A percentile compares a stretch with the other conserved stretches of the same genome.
phyloP scores from a whole-genome alignment of 1,140 invertebrate genomes.

The Colletes latitarsis region DNA sequence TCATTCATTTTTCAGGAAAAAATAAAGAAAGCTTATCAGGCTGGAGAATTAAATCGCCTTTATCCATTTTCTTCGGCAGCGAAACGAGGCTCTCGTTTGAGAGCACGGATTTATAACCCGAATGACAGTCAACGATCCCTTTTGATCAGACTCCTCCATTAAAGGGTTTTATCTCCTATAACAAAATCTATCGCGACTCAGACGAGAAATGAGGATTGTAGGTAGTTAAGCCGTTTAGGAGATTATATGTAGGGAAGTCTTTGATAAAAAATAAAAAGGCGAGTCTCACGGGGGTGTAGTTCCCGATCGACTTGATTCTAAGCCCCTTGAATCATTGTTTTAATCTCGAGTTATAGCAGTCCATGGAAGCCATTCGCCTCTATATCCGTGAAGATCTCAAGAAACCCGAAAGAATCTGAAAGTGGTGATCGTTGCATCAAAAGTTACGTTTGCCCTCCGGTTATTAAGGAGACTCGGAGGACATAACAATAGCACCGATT shows the following conservation, averaged over 20 bases:
- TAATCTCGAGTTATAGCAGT: slow-evolving; percentile 53
- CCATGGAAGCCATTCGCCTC: not conserved
- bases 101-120: slow-evolving; percentile 38
- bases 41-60: too few relatives aligned
- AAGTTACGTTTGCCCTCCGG: not conserved
- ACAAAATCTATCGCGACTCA: slow-evolving; percentile 55
- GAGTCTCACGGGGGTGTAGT: slow-evolving; percentile 1
- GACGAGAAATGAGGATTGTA: slow-evolving; percentile 20
- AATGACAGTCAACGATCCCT: slow-evolving; percentile 41
- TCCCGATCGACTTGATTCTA: slow-evolving; percentile 27
- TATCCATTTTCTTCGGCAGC: too few relatives aligned
- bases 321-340: slow-evolving; percentile 52
- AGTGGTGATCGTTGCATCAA: slow-evolving; percentile 18
- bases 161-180: slow-evolving; percentile 52
- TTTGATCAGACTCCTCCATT: slow-evolving; percentile 57
- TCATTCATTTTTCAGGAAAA: too few relatives aligned
- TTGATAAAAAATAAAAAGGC: slow-evolving; percentile 46
- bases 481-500: slow-evolving; percentile 3
- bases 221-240: slow-evolving; percentile 50
- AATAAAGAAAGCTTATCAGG: too few relatives aligned
- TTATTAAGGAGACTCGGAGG: slow-evolving; percentile 11
- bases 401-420: not conserved
- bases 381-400: not conserved
- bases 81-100: too few relatives aligned
- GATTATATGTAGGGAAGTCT: slow-evolving; percentile 44